Evolutionary conservation across 2,888 invertebrate species (phyloP), one percentile per base, ranked within the genome.

Genomic region (Nymphalis polychloros): DNA sequence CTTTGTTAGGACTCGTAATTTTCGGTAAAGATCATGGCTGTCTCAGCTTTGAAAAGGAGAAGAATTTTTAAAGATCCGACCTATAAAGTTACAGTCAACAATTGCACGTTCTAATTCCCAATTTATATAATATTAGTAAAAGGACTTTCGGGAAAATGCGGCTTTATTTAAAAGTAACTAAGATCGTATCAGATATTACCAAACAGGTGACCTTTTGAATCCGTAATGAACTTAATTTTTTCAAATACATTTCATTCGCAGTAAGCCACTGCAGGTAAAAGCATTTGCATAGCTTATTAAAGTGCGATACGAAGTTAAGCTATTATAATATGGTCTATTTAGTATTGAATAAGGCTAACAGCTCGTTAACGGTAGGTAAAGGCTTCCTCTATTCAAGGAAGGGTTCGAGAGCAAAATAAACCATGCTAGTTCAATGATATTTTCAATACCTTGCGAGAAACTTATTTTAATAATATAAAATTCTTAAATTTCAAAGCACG

Each of bases 161-260:
- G 49, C 35, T 64, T 63, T 55, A 64, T 64, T 64, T 57, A n/a
- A 55, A 64, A 64, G 64, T 49, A 64, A 64, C 48, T 48, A 57
- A 31, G 64, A 20, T 23, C 52, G 64, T 59, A 57, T 59, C 64
- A 64, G 57, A 49, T 57, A 35, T 64, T 35, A 57, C 49, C 48
- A 49, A 57, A 64, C 20, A 20, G 64, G 49, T 59, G 57, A 57
- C 57, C 59, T 64, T 59, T 59, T 59, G 59, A 50, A 64, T 64
- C 35, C 48, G 20, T 64, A 59, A 64, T 64, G 64, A 59, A 64
- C 59, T 57, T 57, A 59, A 35, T 64, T 64, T 64, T 64, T 64
- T 35, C 57, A 35, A 64, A 64, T 57, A 49, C 59, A 55, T 64
- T 64, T 57, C 48, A 35, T 64, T 57, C 35, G 63, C 47, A 63